Conservation (phyloP, 2,888 invertebrate genomes). For the Linnaemya tessellans region DNA sequence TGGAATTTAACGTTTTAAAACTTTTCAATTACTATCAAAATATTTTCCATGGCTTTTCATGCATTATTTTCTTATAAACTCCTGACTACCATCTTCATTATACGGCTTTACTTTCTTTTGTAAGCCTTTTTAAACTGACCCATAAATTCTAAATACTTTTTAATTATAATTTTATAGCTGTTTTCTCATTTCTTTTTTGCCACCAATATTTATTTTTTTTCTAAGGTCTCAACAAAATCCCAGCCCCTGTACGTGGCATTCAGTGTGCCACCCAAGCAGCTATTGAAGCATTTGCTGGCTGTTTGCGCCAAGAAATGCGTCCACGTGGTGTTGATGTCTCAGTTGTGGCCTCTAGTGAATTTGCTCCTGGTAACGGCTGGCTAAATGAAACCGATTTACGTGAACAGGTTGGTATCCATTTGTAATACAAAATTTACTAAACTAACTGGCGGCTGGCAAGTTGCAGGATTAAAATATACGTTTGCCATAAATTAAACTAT, state of each 20-base stretch:
- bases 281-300: conserved; percentile 91
- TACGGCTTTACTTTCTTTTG: background rate
- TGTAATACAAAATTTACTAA: background rate
- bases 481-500: background rate
- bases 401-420: conserved; percentile 84
- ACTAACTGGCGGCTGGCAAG: background rate
- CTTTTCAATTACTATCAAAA: too few relatives aligned
- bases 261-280: conserved; percentile 92
- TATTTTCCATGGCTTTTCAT: too few relatives aligned
- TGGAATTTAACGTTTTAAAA: too few relatives aligned
- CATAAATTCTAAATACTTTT: conserved; percentile 33
- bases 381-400: conserved; percentile 87
- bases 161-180: conserved; percentile 20
- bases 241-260: conserved; percentile 91
- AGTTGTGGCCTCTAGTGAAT: conserved; percentile 93
- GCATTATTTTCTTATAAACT: background rate
- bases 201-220: background rate
- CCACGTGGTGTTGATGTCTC: conserved; percentile 92
- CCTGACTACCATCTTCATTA: background rate
- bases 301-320: conserved; percentile 91
- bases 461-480: background rate
- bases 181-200: background rate
- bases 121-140: background rate
- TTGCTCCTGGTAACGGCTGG: conserved; percentile 92
- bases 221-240: conserved; percentile 87